Base-by-base conservation (phyloP, 2,797 vertebrate species). In the Syngnathus acus region DNA sequence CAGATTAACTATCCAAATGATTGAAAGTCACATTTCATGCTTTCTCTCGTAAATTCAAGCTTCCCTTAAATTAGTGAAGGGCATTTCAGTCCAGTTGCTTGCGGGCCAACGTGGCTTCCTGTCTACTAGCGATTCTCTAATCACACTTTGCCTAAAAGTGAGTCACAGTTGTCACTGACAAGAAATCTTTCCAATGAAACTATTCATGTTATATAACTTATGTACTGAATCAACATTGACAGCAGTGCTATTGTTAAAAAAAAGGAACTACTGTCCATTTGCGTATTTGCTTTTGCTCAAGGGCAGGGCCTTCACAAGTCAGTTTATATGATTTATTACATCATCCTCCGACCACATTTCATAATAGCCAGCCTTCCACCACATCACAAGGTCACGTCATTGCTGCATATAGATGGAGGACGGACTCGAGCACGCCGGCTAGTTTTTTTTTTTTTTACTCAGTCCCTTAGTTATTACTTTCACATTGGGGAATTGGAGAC, bases 31-130 rank as follows among this genome's bases (percentile, higher is more conserved):
- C 45, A 64, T 5, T 53, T 64, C 57, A 70, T 81, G 79, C 72
- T 72, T 70, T 65, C 42, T 51, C 62, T 48, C 75, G 74, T 70
- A 74, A 82, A 84, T 87, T 81, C 81, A 77, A 80, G 77, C 74
- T 65, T 77, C 68, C 58, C 74, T 68, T 32, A 69, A 48, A 50
- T 68, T 68, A 72, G 76, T 45, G 37, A 81, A 82, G 78, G 79
- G 82, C 68, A 17, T 82, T 77, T 77, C 71, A 68, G 68, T 78
- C 60, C 53, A 76, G 48, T 65, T 57, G 69, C 51, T 64, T 47
- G 74, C 66, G 53, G 57, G 75, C 68, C 78, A 69, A 64, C 67
- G 68, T 77, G 1, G 73, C 67, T 78, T 86, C 78, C 68, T 61
- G 65, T n/a, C 1, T n/a, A 8, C 48, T 21, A 8, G 19, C 48